Evolutionary conservation across 1,140 invertebrate genomes (phyloP).

Genomic region (Littorina saxatilis): DNA sequence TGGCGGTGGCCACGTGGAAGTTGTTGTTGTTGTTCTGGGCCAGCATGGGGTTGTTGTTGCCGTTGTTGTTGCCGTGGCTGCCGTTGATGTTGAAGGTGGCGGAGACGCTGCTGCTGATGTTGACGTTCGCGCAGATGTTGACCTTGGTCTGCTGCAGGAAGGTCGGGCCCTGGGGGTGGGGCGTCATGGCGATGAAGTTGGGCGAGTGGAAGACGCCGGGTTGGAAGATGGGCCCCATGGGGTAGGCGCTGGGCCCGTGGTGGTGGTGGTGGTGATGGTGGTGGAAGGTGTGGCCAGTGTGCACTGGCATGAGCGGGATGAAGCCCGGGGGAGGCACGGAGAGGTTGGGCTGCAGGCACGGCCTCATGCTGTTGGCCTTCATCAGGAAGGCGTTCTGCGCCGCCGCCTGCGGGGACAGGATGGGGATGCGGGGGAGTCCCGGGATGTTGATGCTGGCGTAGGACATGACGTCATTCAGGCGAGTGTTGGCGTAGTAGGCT

Average conservation of each 20-base stretch:
- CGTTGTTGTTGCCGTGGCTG: constrained; percentile 16
- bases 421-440: constrained; percentile 28
- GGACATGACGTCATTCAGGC: constrained; percentile 34
- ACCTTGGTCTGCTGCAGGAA: constrained; percentile 40
- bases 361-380: constrained; percentile 34
- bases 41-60: neutral
- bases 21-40: neutral
- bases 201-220: constrained; percentile 32
- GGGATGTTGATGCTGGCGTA: constrained; percentile 40
- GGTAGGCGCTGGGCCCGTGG: constrained; percentile 29
- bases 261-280: constrained; percentile 14
- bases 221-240: constrained; percentile 6
- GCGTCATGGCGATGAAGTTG: constrained; percentile 37
- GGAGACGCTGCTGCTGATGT: constrained; percentile 37
- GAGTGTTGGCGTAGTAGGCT: constrained; percentile 36
- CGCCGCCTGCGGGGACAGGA: constrained; percentile 31
- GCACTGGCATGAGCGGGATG: constrained; percentile 34
- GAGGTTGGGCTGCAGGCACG: constrained; percentile 37
- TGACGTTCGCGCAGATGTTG: constrained; percentile 39
- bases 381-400: constrained; percentile 37
- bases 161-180: constrained; percentile 9
- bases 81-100: constrained; percentile 31
- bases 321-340: constrained; percentile 35
- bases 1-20: neutral
- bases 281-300: constrained; percentile 27